phyloP scores from a whole-genome alignment of 2,888 invertebrate species.

The Aphidius colemani region DNA sequence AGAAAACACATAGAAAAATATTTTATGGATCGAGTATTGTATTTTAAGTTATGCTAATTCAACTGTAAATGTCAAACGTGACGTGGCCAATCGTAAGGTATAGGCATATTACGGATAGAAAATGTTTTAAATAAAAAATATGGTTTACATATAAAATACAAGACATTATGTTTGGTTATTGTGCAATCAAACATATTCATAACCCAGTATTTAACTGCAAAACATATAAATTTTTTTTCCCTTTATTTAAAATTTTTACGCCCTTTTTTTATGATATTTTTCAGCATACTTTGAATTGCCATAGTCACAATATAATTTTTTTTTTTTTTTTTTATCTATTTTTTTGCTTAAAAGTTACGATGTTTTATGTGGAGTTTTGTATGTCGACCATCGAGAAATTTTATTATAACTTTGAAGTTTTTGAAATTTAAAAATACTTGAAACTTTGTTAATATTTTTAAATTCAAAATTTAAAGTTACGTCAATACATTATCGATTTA shows the following conservation, averaged over 20 bases:
- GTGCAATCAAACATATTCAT: constrained; percentile 54
- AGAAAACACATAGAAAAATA: constrained; percentile 1
- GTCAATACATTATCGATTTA: no score
- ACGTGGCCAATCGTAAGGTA: neutral
- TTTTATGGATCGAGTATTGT: constrained; percentile 46
- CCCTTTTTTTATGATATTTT: constrained; percentile 46
- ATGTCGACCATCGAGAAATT: no score
- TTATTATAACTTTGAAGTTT: no score
- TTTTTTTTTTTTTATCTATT: no score
- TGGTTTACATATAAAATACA: neutral
- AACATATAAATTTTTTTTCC: constrained; percentile 44
- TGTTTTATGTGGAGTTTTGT: no score
- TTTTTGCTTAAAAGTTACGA: no score
- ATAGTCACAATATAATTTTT: no score
- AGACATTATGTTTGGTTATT: constrained; percentile 34
- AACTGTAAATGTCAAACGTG: constrained; percentile 28
- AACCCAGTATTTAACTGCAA: constrained; percentile 47
- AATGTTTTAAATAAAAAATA: no score
- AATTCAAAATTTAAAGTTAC: no score
- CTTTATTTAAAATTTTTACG: constrained; percentile 49
- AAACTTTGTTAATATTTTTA: no score
- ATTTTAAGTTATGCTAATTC: constrained; percentile 54
- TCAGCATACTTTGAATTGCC: no score
- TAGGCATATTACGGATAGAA: neutral
- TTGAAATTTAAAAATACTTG: no score